These are phyloP conservation scores for Troides aeacus DNA, from an alignment of 2,888 invertebrate genomes.

Conservation along the genomic window DNA sequence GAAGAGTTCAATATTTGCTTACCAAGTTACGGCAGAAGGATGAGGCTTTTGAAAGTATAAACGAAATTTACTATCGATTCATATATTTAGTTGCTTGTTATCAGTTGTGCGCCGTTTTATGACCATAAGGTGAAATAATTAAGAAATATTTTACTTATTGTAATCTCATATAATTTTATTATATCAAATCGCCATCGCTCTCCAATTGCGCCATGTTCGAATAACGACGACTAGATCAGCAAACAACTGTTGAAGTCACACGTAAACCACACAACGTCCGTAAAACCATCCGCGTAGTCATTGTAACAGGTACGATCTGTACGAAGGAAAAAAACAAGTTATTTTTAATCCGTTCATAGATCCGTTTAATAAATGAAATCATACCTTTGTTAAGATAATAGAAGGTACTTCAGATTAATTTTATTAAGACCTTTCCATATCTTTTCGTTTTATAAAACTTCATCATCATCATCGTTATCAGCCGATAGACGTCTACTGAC, in stretches of 20 bases:
- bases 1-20: too few relatives aligned
- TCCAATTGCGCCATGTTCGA: constrained; percentile 1
- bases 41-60: too few relatives aligned
- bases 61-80: too few relatives aligned
- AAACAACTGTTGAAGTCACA: constrained; percentile 53
- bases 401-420: constrained; percentile 12
- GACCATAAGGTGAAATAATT: too few relatives aligned
- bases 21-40: too few relatives aligned
- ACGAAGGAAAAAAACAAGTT: constrained; percentile 11
- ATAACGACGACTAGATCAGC: constrained; percentile 37
- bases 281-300: constrained; percentile 42
- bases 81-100: too few relatives aligned
- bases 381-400: constrained; percentile 35
- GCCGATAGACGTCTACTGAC: too few relatives aligned
- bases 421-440: not conserved
- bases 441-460: not conserved
- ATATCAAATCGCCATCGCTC: not conserved
- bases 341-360: constrained; percentile 18
- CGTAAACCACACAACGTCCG: constrained; percentile 43
- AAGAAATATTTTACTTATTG: not conserved
- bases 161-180: not conserved
- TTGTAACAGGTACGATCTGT: constrained; percentile 4
- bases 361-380: constrained; percentile 24
- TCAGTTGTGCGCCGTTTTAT: too few relatives aligned
- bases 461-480: too few relatives aligned